phyloP scores from a whole-genome alignment of 1,140 invertebrate species.

The Mycetomoellerius zeteki region DNA sequence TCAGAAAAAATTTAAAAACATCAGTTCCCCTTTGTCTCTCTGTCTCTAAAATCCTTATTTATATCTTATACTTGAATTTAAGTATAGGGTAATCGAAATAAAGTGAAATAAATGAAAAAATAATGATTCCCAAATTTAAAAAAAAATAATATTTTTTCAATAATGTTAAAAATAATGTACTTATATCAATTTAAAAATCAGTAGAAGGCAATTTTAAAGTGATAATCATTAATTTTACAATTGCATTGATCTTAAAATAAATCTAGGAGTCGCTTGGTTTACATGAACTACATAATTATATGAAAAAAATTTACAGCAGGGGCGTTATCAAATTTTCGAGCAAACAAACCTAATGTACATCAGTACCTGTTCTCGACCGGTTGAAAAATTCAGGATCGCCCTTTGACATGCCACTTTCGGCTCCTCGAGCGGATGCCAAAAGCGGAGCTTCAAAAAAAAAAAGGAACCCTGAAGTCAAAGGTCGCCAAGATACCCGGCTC shows the following conservation, averaged over 20 bases:
- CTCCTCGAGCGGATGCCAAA: slow-evolving; percentile 61
- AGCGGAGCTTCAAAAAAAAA: slow-evolving; percentile 14
- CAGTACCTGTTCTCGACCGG: slow-evolving; percentile 31
- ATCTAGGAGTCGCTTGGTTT: background rate
- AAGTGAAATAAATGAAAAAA: background rate
- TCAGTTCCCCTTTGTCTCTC: background rate
- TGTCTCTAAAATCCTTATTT: background rate
- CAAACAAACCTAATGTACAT: slow-evolving; percentile 63
- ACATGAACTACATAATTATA: background rate
- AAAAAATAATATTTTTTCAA: background rate
- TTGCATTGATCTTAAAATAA: slow-evolving; percentile 7
- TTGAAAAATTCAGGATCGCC: slow-evolving; percentile 64
- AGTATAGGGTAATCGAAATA: background rate
- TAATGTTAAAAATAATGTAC: background rate
- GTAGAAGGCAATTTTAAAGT: background rate
- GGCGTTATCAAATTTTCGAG: slow-evolving; percentile 48
- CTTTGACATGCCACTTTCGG: slow-evolving; percentile 69
- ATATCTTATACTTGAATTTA: background rate
- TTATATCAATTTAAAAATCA: background rate
- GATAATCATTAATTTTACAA: background rate
- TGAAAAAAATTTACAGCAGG: slow-evolving; percentile 27
- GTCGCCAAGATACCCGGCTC: slow-evolving; percentile 43
- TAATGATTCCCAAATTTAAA: background rate
- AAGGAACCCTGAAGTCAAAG: slow-evolving; percentile 60
- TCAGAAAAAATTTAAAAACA: background rate